Conservation (phyloP, 64 coral and sea anemone genomes). For the Montipora foliosa region DNA sequence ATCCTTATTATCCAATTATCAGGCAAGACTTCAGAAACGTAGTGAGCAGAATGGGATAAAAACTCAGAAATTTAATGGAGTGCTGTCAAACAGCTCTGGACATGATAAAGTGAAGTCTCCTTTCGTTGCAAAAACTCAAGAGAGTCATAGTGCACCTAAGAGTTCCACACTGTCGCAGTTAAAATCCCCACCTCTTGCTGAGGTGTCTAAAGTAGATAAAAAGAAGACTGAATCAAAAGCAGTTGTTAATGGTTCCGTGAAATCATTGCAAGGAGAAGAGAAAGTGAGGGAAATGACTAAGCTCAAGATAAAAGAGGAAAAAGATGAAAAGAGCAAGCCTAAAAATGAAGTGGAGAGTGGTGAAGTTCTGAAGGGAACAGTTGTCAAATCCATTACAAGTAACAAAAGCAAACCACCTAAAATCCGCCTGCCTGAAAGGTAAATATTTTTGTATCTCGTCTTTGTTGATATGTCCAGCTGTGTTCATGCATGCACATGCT, state of each 20-base stretch:
- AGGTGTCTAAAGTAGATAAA: neutral
- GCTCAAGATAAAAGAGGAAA: constrained; percentile 7
- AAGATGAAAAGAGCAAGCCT: neutral
- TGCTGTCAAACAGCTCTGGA: neutral
- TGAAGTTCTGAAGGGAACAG: neutral
- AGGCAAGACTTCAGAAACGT: neutral
- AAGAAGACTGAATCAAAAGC: constrained; percentile 2
- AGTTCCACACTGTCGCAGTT: constrained; percentile 1
- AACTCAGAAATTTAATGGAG: constrained; percentile 42
- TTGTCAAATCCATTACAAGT: neutral
- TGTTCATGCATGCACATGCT: no score
- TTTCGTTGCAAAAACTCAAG: neutral
- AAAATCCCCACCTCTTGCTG: neutral
- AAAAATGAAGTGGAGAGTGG: neutral
- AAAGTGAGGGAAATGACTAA: neutral
- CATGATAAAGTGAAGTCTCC: neutral
- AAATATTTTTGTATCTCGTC: neutral
- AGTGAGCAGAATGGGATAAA: neutral
- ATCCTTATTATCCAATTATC: neutral
- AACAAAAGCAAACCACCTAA: constrained; percentile 88
- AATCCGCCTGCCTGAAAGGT: constrained; percentile 75
- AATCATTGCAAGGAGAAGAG: neutral
- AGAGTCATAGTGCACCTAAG: neutral
- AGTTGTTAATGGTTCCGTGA: constrained; percentile 11
- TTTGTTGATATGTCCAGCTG: no score